Base-by-base conservation (phyloP, 2,888 invertebrate species). In the Drosophila monieri region DNA sequence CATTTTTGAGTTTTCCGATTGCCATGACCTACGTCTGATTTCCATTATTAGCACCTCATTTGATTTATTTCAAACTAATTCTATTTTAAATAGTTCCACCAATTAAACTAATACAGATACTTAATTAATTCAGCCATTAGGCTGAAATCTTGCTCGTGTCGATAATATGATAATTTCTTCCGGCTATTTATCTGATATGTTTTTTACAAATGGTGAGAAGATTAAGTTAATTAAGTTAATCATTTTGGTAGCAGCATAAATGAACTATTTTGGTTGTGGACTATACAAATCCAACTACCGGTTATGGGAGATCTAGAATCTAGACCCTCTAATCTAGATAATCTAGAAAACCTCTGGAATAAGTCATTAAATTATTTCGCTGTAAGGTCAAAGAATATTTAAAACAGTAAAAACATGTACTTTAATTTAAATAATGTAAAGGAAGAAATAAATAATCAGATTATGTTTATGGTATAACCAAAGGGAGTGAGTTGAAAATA, bases 21-120 rank as follows among this genome's bases (percentile, higher is more conserved):
- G 67, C 32, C 60, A 44, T 70, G 78, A 80, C 69, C 69, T 72
- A 69, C 69, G 65, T 46, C 15, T 23, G 51, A 39, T 23, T 58
- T 68, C 52, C 23, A 60, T 47, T 64, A 39, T 47, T 61, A 48
- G 60, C 60, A 64, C 65, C 65, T 61, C 60, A 64, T 61, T 54
- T 32, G 14, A 32, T 32, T 44, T 44, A 44, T 44, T 21, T 32
- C n/a, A 12, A 41, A 41, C 54, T 54, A 44, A 32, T 54, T 44
- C 21, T 9, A 14, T 23, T 9, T 60, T 39, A 60, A 60, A 62
- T 21, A 62, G 3, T 37, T 6, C 39, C 12, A 18, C 12, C 12
- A 43, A 32, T 61, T 48, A 15, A 64, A 61, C 47, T 60, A 44
- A 46, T 37, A 37, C n/a, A 47, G 32, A 14, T 8, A 61, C 32